Base-by-base conservation (phyloP, 1,140 invertebrate genomes). In the Kradibia gibbosae region DNA sequence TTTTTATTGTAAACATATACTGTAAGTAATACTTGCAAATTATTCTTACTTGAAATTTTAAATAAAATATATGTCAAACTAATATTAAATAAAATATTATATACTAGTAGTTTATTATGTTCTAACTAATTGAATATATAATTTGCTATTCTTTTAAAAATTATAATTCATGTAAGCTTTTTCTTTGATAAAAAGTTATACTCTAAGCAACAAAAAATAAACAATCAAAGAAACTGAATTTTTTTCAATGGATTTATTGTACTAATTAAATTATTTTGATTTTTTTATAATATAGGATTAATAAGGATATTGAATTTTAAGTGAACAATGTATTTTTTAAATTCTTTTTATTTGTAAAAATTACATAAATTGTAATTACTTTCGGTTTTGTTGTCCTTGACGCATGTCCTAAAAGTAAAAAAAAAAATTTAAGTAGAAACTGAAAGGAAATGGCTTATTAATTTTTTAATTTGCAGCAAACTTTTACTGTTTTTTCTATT, bases 351-450 rank as follows among this genome's bases (percentile, higher is more conserved):
- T 85, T 88, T 73, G 72, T 83, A 84, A 85, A 84, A 78, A 75
- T 83, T 84, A 87, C 82, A 87, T 74, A 86, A 84, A 78, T 57
- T 82, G 82, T 55, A 84, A 82, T 90, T 86, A 91, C 82, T 91
- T 91, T 55, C 89, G 87, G 85, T 88, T 89, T 73, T 90, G 90
- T 71, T 91, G 90, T 36, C 88, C 90, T 74, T 90, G 90, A 45
- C 90, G 90, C 78, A 90, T 83, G 83, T 91, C 90, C 90, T 91
- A 90, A 82, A 81, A 83, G 82, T 53, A 62, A 53, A 83, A 74
- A 80, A 53, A 31, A 50, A 34, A 53, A 50, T 53, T 8, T 71
- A 39, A 45, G 1, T 11, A 36, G 11, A 65, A n/a, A n/a, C n/a
- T n/a, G n/a, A n/a, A n/a, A n/a, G n/a, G n/a, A n/a, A n/a, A n/a